These are phyloP conservation scores for Glyphotaelius pellucidus DNA, from an alignment of 2,888 invertebrate genomes.

Conservation along the genomic window DNA sequence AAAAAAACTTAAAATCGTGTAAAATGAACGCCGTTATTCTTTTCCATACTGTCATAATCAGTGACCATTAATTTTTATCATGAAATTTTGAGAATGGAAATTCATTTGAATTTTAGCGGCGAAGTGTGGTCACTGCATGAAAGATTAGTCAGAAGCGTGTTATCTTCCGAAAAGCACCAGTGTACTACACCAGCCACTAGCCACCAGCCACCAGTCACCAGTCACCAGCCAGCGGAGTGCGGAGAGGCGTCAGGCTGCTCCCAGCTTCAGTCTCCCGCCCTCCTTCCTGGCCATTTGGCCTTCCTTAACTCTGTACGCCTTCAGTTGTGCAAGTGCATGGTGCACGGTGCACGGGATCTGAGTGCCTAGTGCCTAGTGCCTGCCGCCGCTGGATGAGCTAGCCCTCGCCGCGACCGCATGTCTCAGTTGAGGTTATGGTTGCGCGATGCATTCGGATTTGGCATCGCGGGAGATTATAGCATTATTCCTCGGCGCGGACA, in stretches of 20 bases:
- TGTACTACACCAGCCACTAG: not conserved
- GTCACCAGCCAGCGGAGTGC: not conserved
- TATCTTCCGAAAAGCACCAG: not conserved
- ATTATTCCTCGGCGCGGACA: not conserved
- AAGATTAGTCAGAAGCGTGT: not conserved
- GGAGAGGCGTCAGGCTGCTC: not conserved
- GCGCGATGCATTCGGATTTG: constrained; percentile 9
- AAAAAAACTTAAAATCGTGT: no score
- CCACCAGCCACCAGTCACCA: not conserved
- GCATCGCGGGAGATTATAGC: not conserved
- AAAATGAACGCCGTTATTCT: no score
- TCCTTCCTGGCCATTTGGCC: not conserved
- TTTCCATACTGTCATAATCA: no score
- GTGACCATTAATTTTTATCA: not conserved
- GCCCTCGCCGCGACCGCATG: constrained; percentile 19
- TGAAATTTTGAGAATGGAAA: not conserved
- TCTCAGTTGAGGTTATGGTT: constrained; percentile 12
- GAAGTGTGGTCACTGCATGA: not conserved
- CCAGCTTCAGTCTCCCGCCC: not conserved
- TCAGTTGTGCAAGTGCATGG: not conserved
- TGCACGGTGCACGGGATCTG: not conserved
- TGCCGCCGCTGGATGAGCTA: not conserved
- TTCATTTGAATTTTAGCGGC: not conserved
- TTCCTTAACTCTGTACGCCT: not conserved
- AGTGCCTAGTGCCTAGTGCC: no score